phyloP scores from a whole-genome alignment of 2,888 invertebrate genomes.

The Chloromyia formosa region DNA sequence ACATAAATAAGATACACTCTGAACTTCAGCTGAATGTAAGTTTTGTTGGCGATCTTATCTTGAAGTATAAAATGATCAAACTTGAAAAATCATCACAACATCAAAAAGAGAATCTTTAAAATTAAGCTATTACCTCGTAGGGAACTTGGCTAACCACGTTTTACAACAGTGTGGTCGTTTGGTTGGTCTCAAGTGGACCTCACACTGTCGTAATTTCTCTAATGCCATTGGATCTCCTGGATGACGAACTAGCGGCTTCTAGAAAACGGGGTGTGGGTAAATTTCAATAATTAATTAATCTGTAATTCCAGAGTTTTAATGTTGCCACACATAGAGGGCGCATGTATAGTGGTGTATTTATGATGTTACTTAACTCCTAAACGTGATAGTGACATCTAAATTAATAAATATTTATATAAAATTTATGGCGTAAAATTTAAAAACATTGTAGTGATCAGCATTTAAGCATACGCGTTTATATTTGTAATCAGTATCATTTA shows the following conservation, averaged over 20 bases:
- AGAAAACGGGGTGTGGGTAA: background rate
- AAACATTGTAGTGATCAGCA: no score
- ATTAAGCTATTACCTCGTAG: constrained; percentile 71
- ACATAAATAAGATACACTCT: constrained; percentile 45
- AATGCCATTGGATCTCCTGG: constrained; percentile 79
- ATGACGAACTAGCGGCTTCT: constrained; percentile 90
- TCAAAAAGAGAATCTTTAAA: constrained; percentile 64
- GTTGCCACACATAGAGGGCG: no score
- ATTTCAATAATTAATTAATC: background rate
- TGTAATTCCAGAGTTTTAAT: no score
- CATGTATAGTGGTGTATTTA: background rate
- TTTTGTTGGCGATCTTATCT: constrained; percentile 47
- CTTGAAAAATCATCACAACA: constrained; percentile 60
- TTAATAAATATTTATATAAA: no score
- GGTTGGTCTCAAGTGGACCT: constrained; percentile 87
- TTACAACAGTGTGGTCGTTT: constrained; percentile 87
- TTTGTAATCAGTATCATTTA: no score
- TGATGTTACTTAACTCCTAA: no score
- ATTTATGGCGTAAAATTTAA: no score
- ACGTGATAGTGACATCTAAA: no score
- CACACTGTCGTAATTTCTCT: constrained; percentile 88
- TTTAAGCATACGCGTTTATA: no score
- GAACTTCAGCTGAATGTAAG: constrained; percentile 48
- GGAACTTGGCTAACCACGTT: constrained; percentile 94
- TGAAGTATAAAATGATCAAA: constrained; percentile 43